A percentile compares a stretch with the other conserved stretches of the same genome.
Evolutionary conservation across 2,888 invertebrate species (phyloP).

Genomic region (Nemapogon koenigi): DNA sequence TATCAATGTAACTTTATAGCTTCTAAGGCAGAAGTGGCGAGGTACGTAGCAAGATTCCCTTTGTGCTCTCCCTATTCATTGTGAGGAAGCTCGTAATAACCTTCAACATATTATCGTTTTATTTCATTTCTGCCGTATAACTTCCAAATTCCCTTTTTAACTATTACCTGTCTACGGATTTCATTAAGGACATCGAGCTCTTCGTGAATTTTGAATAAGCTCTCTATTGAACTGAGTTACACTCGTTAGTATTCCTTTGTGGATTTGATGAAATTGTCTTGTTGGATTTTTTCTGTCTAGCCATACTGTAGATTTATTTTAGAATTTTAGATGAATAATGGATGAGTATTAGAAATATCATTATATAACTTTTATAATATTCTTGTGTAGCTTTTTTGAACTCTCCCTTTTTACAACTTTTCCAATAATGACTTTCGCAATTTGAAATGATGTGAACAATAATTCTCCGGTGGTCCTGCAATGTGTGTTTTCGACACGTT

Average conservation of each 20-base stretch:
- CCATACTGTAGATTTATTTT: too few relatives aligned
- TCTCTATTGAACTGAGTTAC: constrained; percentile 12
- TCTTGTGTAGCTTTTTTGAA: too few relatives aligned
- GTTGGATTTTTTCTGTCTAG: constrained; percentile 2
- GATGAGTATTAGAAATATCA: too few relatives aligned
- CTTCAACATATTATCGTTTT: constrained; percentile 44
- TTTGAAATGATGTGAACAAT: too few relatives aligned
- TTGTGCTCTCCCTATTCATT: constrained; percentile 7
- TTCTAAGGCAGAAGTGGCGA: constrained; percentile 11
- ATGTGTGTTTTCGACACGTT: constrained; percentile 51
- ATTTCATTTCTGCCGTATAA: constrained; percentile 41
- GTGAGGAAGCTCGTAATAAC: constrained; percentile 3
- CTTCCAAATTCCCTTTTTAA: constrained; percentile 44
- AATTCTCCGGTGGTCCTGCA: too few relatives aligned
- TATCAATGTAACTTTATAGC: neutral
- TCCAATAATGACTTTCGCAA: too few relatives aligned
- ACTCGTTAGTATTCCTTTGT: constrained; percentile 6
- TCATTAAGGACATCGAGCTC: constrained; percentile 25
- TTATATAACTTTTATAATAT: too few relatives aligned
- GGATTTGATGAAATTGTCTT: constrained; percentile 5
- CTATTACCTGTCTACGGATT: constrained; percentile 31
- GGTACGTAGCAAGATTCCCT: constrained; percentile 6
- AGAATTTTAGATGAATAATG: too few relatives aligned
- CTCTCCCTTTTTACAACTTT: too few relatives aligned
- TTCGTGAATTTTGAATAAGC: constrained; percentile 17